These are phyloP conservation scores for Novumbra hubbsi DNA, from an alignment of 2,797 vertebrate species.

Conservation along the genomic window DNA sequence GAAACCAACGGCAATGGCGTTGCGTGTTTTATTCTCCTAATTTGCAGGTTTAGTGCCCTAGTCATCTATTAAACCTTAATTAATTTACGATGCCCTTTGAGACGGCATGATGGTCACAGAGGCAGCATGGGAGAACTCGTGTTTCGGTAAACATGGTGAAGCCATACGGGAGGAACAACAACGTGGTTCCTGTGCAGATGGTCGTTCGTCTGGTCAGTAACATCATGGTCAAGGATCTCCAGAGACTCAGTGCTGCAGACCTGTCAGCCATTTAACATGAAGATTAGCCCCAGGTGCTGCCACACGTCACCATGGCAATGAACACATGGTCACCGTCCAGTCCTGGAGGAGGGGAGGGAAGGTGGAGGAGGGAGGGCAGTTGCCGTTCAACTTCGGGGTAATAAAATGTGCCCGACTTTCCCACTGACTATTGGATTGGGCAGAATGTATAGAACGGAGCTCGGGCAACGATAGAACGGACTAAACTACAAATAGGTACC, in stretches of 20 bases:
- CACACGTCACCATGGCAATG: constrained; percentile 65
- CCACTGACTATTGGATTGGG: not conserved
- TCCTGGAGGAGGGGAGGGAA: not conserved
- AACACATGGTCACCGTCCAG: constrained; percentile 57
- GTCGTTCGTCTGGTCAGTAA: not conserved
- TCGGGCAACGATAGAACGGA: not conserved
- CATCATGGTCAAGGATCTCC: constrained; percentile 12
- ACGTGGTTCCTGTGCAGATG: too few species aligned
- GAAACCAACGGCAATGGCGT: too few species aligned
- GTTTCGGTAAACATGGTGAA: too few species aligned
- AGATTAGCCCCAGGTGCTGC: constrained; percentile 68
- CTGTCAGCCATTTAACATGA: constrained; percentile 67
- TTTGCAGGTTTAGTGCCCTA: too few species aligned
- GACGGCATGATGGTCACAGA: too few species aligned
- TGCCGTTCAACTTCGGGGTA: constrained; percentile 32
- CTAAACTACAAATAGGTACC: constrained; percentile 21
- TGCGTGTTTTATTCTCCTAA: too few species aligned
- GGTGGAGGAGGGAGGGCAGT: constrained; percentile 24
- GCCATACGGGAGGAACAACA: too few species aligned
- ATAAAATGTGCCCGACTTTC: constrained; percentile 20
- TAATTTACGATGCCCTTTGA: too few species aligned
- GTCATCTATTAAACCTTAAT: too few species aligned
- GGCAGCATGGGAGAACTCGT: too few species aligned
- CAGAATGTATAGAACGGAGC: not conserved
- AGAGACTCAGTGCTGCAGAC: constrained; percentile 46